Evolutionary conservation across 2,797 vertebrate genomes (phyloP).

Genomic region (Telmatherina bonti): DNA sequence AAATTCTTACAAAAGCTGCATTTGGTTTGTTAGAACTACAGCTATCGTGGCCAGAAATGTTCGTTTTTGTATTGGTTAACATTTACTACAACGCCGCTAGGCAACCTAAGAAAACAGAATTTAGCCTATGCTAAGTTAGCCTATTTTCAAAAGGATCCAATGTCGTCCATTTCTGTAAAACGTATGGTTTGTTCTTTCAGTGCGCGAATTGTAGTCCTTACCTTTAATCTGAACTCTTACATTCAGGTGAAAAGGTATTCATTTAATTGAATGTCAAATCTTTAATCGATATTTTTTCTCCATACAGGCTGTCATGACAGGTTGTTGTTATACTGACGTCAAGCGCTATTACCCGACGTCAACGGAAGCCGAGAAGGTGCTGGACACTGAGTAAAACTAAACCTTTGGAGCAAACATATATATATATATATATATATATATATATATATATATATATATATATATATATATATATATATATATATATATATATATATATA

Average conservation of each 20-base stretch:
- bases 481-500: too few species aligned
- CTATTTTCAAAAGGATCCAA: conserved; percentile 13
- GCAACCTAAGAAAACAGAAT: conserved; percentile 28
- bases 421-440: too few species aligned
- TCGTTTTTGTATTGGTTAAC: neutral
- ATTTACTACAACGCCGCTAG: conserved; percentile 16
- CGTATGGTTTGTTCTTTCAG: neutral
- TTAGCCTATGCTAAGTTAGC: conserved; percentile 68
- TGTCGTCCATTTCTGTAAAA: neutral
- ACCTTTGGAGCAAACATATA: too few species aligned
- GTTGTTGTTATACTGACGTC: conserved; percentile 82
- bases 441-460: too few species aligned
- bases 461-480: too few species aligned
- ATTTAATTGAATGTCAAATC: conserved; percentile 39
- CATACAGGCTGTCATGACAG: conserved; percentile 69
- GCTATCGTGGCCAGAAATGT: neutral
- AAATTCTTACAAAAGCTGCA: fast-evolving
- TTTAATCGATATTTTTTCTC: conserved; percentile 39
- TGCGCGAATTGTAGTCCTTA: conserved; percentile 14
- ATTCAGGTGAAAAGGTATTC: conserved; percentile 41
- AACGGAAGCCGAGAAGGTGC: conserved; percentile 68
- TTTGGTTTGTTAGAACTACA: neutral
- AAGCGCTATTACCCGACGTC: conserved; percentile 29
- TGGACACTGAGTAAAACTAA: too few species aligned
- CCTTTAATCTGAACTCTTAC: conserved; percentile 53